phyloP scores from a whole-genome alignment of 2,888 invertebrate genomes.

The Standfussiana lucernea region DNA sequence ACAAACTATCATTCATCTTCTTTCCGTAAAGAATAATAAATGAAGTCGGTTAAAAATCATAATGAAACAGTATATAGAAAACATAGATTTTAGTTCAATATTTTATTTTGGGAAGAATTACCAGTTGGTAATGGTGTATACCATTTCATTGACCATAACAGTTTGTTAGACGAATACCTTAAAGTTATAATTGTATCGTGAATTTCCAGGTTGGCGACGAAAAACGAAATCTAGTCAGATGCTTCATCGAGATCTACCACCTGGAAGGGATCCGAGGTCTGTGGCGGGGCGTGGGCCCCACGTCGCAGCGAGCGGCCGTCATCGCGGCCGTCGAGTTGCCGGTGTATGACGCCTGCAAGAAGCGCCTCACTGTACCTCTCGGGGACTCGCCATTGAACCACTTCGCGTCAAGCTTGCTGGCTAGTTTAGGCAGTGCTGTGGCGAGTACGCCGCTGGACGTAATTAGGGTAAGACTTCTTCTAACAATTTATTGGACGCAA shows the following conservation, averaged over 20 bases:
- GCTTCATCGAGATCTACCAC: conserved; percentile 95
- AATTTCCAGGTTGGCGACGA: conserved; percentile 89
- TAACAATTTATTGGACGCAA: too few species aligned
- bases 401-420: conserved; percentile 96
- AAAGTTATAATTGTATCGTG: too few species aligned
- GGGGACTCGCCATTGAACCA: conserved; percentile 96
- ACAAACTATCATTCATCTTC: background rate
- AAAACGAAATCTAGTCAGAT: conserved; percentile 92
- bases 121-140: background rate
- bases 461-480: conserved; percentile 92
- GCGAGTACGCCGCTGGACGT: conserved; percentile 99
- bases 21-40: background rate
- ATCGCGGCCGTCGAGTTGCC: conserved; percentile 98
- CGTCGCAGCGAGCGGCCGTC: conserved; percentile 97
- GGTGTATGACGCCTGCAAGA: conserved; percentile 97
- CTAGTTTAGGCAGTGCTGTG: conserved; percentile 97
- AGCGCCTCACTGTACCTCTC: conserved; percentile 92
- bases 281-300: conserved; percentile 98
- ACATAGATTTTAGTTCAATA: background rate
- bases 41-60: too few species aligned
- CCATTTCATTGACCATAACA: background rate
- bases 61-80: background rate
- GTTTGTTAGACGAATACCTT: background rate
- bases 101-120: background rate
- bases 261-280: conserved; percentile 96